Evolutionary conservation across 2,888 invertebrate species (phyloP).

Genomic region (Leptinotarsa haldemani): DNA sequence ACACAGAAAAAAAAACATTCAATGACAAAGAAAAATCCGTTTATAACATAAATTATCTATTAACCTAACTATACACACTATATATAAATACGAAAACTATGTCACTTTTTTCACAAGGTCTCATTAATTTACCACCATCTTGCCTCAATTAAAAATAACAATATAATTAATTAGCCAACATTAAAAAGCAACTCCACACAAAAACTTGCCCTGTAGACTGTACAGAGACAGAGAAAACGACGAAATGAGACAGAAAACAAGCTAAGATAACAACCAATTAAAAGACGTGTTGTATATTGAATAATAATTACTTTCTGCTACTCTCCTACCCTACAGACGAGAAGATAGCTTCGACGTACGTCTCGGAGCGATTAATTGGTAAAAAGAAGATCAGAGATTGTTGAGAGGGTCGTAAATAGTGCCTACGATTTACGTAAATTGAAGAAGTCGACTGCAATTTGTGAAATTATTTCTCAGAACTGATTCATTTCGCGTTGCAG

Average conservation of each 20-base stretch:
- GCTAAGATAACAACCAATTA: slow-evolving; percentile 66
- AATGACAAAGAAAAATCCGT: not conserved
- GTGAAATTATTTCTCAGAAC: slow-evolving; percentile 67
- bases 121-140: slow-evolving; percentile 51
- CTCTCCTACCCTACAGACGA: slow-evolving; percentile 52
- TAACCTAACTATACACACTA: not conserved
- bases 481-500: slow-evolving; percentile 44
- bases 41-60: not conserved
- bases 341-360: slow-evolving; percentile 5
- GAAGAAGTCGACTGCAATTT: slow-evolving; percentile 65
- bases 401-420: not conserved
- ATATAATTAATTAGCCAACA: slow-evolving; percentile 53
- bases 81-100: not conserved
- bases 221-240: slow-evolving; percentile 45
- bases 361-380: not conserved
- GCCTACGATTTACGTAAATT: slow-evolving; percentile 53
- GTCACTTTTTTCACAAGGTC: slow-evolving; percentile 3
- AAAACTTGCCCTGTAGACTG: slow-evolving; percentile 43
- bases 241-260: slow-evolving; percentile 46
- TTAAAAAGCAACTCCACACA: slow-evolving; percentile 42
- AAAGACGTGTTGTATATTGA: slow-evolving; percentile 67
- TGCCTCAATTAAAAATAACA: slow-evolving; percentile 52
- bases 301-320: slow-evolving; percentile 66
- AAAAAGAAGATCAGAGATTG: not conserved
- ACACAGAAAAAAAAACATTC: too few species aligned